Conservation (phyloP, 2,113 vertebrate species). For the Arizona elegans region DNA sequence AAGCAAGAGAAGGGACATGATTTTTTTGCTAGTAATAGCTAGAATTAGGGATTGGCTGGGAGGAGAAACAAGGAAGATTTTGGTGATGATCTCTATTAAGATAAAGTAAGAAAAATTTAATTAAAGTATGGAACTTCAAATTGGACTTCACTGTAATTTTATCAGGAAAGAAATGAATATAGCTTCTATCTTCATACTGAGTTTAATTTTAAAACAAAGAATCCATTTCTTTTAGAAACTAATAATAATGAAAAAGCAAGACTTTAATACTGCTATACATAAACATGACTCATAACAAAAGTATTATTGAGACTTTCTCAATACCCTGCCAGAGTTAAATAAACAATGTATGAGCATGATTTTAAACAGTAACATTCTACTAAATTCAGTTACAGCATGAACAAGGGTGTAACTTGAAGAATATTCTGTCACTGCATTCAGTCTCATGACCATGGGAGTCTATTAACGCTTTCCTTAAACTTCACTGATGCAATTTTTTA, state of each 20-base stretch:
- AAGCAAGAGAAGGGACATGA: not conserved
- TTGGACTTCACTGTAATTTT: not conserved
- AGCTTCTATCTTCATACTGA: not conserved
- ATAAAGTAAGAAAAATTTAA: not conserved
- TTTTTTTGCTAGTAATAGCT: not conserved
- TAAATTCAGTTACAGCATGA: conserved; percentile 47
- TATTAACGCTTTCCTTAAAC: conserved; percentile 50
- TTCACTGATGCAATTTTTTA: conserved; percentile 22
- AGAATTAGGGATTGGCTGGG: not conserved
- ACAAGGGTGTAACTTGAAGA: conserved; percentile 61
- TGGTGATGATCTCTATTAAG: not conserved
- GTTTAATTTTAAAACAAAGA: not conserved
- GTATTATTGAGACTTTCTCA: conserved; percentile 48
- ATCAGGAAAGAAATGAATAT: not conserved
- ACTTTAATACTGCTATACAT: not conserved
- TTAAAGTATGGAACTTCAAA: not conserved
- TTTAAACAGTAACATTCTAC: conserved; percentile 55
- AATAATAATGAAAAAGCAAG: conserved; percentile 42
- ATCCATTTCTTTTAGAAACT: conserved; percentile 24
- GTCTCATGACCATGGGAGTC: conserved; percentile 47
- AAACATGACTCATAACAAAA: conserved; percentile 37
- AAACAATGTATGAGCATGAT: conserved; percentile 55
- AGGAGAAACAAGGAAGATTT: not conserved
- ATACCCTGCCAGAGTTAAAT: conserved; percentile 60
- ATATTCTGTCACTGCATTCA: conserved; percentile 62